Base-by-base conservation (phyloP, 2,797 vertebrate genomes). In the Adrianichthys oophorus region DNA sequence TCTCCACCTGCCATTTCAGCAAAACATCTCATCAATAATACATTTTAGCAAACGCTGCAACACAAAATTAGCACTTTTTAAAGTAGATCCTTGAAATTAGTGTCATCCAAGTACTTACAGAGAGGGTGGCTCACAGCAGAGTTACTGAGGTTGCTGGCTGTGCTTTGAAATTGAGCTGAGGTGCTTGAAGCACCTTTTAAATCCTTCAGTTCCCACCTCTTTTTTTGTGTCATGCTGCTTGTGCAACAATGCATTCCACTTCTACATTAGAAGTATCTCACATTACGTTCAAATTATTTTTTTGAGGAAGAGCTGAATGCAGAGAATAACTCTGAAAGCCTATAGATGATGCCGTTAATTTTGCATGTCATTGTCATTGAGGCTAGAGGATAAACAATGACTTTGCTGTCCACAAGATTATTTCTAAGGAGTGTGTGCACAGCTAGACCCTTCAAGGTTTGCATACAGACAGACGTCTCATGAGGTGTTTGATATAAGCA, bases 201-300 rank as follows among this genome's bases (percentile, higher is more conserved):
- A 56, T 57, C 17, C 59, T 51, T 59, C 0, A 72, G 62, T 79
- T 80, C 79, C 83, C 72, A 72, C 84, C 82, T 80, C 76, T 65
- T 13, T 24, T 26, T 26, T 45, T 42, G 26, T 68, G 69, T 78
- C 66, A 69, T 78, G 72, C 8, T 44, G 32, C 45, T 52, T 56
- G 37, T 52, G 59, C 72, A 5, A 21, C 15, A 44, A n/a, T 29
- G 10, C 19, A 37, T 37, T 12, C 10, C 32, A 37, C 32, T 37
- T 37, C 32, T 37, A 37, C 32, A 37, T 37, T 2, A 37, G 32
- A 37, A 37, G 32, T 2, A 37, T 37, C 32, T 37, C 32, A 37
- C 32, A 37, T 37, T 37, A 37, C 32, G 8, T 37, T 10, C 32
- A 37, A 10, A 29, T 29, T 1, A 29, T 5, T 29, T 29, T 26